A percentile compares a stretch with the other conserved stretches of the same genome.
These are phyloP conservation scores for Tineola bisselliella DNA, from an alignment of 2,888 invertebrate genomes.

Conservation along the genomic window DNA sequence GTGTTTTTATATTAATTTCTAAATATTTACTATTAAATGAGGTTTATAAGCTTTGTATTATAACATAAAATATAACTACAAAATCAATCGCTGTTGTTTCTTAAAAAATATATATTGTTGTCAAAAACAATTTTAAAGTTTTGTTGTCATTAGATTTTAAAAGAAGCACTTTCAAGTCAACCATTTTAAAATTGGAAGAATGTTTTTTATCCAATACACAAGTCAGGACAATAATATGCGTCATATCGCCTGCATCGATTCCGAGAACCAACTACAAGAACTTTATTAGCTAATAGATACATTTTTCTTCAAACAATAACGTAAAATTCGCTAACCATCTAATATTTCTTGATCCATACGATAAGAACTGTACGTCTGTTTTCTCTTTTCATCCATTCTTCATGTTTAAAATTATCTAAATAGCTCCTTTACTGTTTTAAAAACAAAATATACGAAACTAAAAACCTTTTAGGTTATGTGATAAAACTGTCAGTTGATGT, in stretches of 20 bases:
- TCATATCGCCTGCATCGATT: slow-evolving; percentile 2
- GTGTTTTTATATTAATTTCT: too few relatives aligned
- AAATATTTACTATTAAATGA: too few relatives aligned
- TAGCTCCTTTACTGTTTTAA: not conserved
- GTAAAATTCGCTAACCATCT: slow-evolving; percentile 39
- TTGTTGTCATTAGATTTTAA: not conserved
- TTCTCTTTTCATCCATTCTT: slow-evolving; percentile 65
- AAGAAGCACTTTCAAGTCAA: not conserved
- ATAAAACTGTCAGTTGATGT: not conserved
- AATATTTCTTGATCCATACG: slow-evolving; percentile 60
- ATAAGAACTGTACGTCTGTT: slow-evolving; percentile 54
- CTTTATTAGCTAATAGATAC: not conserved
- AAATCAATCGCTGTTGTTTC: too few relatives aligned
- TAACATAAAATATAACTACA: too few relatives aligned
- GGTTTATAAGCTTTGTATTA: too few relatives aligned
- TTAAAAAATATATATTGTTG: too few relatives aligned
- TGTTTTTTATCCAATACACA: not conserved
- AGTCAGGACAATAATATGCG: slow-evolving; percentile 3
- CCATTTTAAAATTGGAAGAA: not conserved
- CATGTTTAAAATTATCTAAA: slow-evolving; percentile 37
- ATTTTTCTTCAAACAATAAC: not conserved
- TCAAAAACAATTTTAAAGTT: not conserved
- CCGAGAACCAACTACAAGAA: not conserved
- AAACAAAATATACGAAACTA: not conserved
- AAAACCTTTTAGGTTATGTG: not conserved